A percentile compares a stretch with the other conserved stretches of the same genome.
Conservation (phyloP, 2,113 vertebrate genomes). For the Collichthys lucidus region DNA sequence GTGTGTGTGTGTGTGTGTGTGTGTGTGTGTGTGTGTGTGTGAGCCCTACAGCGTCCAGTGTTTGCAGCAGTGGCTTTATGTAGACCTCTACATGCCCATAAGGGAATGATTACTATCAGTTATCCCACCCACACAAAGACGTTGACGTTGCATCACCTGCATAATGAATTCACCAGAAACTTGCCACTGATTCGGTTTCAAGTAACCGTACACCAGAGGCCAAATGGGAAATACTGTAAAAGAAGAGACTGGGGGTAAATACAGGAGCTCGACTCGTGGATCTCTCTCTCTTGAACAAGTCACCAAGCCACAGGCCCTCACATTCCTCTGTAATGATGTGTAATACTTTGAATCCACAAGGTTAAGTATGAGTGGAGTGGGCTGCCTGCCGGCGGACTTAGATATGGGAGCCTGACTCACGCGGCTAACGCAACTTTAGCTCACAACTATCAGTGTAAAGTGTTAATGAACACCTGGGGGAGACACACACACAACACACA, state of each 20-base stretch:
- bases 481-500: neutral
- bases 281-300: conserved; percentile 56
- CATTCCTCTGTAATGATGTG: conserved; percentile 69
- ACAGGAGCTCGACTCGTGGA: conserved; percentile 43
- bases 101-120: conserved; percentile 44
- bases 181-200: conserved; percentile 49
- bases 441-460: conserved; percentile 35
- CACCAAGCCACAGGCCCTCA: conserved; percentile 56
- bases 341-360: conserved; percentile 68
- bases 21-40: neutral
- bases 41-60: neutral
- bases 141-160: conserved; percentile 55
- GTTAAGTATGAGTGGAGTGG: conserved; percentile 57
- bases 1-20: conserved; percentile 11
- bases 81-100: conserved; percentile 18
- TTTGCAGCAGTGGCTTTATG: conserved; percentile 14
- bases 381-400: conserved; percentile 46
- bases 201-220: conserved; percentile 41
- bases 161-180: conserved; percentile 52
- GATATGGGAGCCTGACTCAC: conserved; percentile 47
- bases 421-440: conserved; percentile 41
- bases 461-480: conserved; percentile 43
- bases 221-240: conserved; percentile 46
- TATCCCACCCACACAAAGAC: conserved; percentile 40
- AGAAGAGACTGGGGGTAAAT: conserved; percentile 45